These are phyloP conservation scores for Porites rus DNA, from an alignment of 92 coral and sea anemone genomes.

Conservation along the genomic window DNA sequence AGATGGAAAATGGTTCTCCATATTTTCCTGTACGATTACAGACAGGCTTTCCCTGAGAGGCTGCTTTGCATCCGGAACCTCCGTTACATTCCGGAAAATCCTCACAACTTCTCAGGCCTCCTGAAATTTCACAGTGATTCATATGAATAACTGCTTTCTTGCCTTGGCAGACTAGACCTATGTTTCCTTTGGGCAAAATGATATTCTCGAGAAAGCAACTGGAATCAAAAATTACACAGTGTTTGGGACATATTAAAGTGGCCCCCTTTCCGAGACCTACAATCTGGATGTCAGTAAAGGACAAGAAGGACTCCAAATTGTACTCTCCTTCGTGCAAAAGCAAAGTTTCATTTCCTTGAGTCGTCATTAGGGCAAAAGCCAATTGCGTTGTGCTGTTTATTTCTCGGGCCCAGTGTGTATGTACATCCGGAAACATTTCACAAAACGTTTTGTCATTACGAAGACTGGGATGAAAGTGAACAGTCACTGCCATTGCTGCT, in stretches of 20 bases:
- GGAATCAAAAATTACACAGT: neutral
- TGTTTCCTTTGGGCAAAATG: constrained; percentile 45
- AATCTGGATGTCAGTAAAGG: constrained; percentile 40
- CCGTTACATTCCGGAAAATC: constrained; percentile 87
- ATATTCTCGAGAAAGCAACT: constrained; percentile 64
- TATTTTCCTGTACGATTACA: constrained; percentile 66
- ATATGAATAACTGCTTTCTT: constrained; percentile 20
- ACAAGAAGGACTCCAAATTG: constrained; percentile 9
- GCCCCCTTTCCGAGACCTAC: constrained; percentile 53
- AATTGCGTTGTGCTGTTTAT: constrained; percentile 53
- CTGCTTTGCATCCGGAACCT: constrained; percentile 74
- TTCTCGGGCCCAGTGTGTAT: constrained; percentile 12
- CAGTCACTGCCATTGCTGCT: constrained; percentile 74
- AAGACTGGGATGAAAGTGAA: constrained; percentile 50
- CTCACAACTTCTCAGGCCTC: constrained; percentile 66
- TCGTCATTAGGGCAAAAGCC: constrained; percentile 9
- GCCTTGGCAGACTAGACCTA: constrained; percentile 25
- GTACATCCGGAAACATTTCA: constrained; percentile 53
- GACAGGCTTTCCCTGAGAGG: constrained; percentile 36
- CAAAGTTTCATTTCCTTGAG: constrained; percentile 52
- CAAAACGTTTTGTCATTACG: constrained; percentile 23
- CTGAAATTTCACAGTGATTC: constrained; percentile 64
- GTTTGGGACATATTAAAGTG: constrained; percentile 14
- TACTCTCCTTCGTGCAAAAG: constrained; percentile 72
- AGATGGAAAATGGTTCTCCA: constrained; percentile 37